phyloP scores from a whole-genome alignment of 1,140 invertebrate genomes.

The Pachypeltis micranthus region DNA sequence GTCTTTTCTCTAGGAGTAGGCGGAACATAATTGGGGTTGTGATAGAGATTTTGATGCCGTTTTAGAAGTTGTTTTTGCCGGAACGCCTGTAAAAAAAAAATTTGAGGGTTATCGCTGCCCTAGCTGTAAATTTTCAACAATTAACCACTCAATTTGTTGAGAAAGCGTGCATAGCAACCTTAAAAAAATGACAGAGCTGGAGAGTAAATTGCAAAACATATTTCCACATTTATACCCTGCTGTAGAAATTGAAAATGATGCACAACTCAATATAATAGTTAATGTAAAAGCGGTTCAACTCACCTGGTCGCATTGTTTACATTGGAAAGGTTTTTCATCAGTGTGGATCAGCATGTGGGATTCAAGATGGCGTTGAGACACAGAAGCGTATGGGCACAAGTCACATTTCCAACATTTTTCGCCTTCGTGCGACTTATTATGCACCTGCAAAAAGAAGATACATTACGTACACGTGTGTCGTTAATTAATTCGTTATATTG shows the following conservation, averaged over 20 bases:
- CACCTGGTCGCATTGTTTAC: constrained; percentile 63
- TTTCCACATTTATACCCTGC: not conserved
- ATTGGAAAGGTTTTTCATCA: constrained; percentile 80
- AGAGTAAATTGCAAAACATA: not conserved
- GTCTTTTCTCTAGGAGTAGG: constrained; percentile 82
- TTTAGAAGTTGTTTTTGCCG: constrained; percentile 85
- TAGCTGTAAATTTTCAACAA: too few relatives aligned
- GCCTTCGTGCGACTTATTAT: constrained; percentile 83
- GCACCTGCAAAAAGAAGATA: constrained; percentile 38
- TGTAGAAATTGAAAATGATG: not conserved
- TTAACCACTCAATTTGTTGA: too few relatives aligned
- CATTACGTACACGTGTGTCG: too few relatives aligned
- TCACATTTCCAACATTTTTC: constrained; percentile 97
- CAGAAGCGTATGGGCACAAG: constrained; percentile 86
- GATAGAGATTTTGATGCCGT: constrained; percentile 85
- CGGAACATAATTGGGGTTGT: constrained; percentile 81
- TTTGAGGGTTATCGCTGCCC: too few relatives aligned
- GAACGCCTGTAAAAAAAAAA: constrained; percentile 39
- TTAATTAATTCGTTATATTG: too few relatives aligned
- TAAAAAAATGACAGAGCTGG: too few relatives aligned
- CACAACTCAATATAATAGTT: not conserved
- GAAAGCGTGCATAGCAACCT: too few relatives aligned
- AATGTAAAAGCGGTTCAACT: not conserved
- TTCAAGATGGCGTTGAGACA: constrained; percentile 83
- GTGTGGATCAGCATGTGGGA: constrained; percentile 93